phyloP scores from a whole-genome alignment of 2,888 invertebrate genomes.

The Limnephilus marmoratus region DNA sequence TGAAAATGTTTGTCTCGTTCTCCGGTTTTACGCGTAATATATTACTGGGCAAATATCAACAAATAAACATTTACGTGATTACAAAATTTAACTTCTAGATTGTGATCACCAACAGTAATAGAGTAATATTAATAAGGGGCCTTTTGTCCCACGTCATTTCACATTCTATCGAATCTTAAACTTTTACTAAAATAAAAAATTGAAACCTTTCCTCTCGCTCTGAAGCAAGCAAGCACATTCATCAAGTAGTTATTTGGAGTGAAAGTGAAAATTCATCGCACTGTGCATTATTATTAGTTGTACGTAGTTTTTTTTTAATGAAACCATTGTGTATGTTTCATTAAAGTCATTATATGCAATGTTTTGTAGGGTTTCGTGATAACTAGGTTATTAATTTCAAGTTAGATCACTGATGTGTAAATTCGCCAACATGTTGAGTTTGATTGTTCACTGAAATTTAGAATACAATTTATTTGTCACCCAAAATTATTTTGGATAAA shows the following conservation, averaged over 20 bases:
- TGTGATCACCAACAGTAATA: background rate
- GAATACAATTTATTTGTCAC: background rate
- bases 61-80: background rate
- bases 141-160: background rate
- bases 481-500: background rate
- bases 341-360: background rate
- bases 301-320: background rate
- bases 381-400: background rate
- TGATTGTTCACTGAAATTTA: background rate
- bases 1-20: background rate
- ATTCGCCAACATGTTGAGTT: background rate
- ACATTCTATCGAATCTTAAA: background rate
- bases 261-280: background rate
- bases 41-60: background rate
- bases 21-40: background rate
- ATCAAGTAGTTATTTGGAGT: slow-evolving; percentile 10
- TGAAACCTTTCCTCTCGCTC: background rate
- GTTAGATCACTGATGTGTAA: background rate
- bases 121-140: background rate
- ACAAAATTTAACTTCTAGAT: background rate
- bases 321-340: background rate
- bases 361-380: slow-evolving; percentile 5
- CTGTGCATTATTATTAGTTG: background rate
- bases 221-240: slow-evolving; percentile 12
- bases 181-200: background rate